A percentile compares a stretch with the other conserved stretches of the same genome.
Evolutionary conservation across 2,888 invertebrate species (phyloP).

Genomic region (Morpho deidamia): DNA sequence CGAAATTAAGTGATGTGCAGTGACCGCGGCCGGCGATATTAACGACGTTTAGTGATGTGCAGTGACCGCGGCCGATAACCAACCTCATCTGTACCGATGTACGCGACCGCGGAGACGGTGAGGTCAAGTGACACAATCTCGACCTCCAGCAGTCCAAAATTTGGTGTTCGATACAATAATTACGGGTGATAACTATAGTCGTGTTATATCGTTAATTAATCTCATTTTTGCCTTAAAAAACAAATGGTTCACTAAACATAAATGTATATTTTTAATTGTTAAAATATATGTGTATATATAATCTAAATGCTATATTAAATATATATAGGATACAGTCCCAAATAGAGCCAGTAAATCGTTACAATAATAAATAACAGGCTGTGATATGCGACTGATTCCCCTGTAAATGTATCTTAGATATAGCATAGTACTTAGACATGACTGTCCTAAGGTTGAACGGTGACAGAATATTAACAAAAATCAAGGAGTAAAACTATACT

Average conservation of each 20-base stretch:
- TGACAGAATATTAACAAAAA: neutral
- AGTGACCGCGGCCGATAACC: neutral
- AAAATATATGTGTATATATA: neutral
- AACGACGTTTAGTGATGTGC: neutral
- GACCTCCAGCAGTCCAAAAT: too few species aligned
- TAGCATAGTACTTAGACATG: slow-evolving; percentile 22
- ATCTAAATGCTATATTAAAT: neutral
- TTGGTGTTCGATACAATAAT: too few species aligned
- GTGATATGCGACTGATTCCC: slow-evolving; percentile 48
- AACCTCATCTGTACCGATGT: too few species aligned
- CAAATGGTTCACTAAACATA: neutral
- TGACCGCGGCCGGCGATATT: too few species aligned
- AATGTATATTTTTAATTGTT: neutral
- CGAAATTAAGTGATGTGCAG: too few species aligned
- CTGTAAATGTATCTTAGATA: slow-evolving; percentile 36
- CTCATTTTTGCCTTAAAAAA: too few species aligned
- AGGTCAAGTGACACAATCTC: too few species aligned
- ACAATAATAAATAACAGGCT: slow-evolving; percentile 35
- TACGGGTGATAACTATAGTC: too few species aligned
- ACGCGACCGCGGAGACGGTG: too few species aligned
- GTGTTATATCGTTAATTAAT: too few species aligned
- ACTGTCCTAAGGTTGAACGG: slow-evolving; percentile 14
- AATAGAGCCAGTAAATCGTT: slow-evolving; percentile 29
- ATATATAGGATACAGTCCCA: slow-evolving; percentile 29
- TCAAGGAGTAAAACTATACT: neutral